Percentiles rank a stretch among this genome's conserved stretches.
These are phyloP conservation scores for Asteroscopus sphinx DNA, from an alignment of 2,888 invertebrate species.

Conservation along the genomic window DNA sequence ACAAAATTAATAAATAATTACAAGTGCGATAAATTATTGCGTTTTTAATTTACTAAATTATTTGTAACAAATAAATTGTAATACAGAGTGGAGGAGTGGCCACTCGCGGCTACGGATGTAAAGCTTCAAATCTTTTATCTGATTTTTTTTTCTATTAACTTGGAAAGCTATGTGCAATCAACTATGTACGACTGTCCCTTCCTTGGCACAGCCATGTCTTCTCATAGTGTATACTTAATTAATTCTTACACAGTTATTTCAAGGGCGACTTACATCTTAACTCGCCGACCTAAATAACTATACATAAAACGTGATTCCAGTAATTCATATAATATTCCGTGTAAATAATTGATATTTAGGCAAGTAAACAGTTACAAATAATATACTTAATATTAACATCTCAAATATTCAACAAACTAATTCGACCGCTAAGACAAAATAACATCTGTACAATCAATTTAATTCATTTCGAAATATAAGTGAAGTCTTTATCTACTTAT, in stretches of 20 bases:
- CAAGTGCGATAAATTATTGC: conserved; percentile 46
- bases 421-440: conserved; percentile 61
- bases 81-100: conserved; percentile 21
- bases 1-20: conserved; percentile 47
- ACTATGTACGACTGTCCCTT: conserved; percentile 26
- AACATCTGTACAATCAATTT: conserved; percentile 59
- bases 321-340: conserved; percentile 56
- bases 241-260: conserved; percentile 43
- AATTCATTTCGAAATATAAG: conserved; percentile 58
- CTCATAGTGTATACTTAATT: conserved; percentile 37
- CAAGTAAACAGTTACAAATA: conserved; percentile 64
- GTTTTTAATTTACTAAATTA: conserved; percentile 21
- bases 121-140: conserved; percentile 28
- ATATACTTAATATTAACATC: conserved; percentile 56
- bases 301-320: conserved; percentile 53
- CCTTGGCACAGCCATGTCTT: conserved; percentile 24
- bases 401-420: conserved; percentile 62
- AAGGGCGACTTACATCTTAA: conserved; percentile 31
- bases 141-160: conserved; percentile 15
- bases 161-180: conserved; percentile 53
- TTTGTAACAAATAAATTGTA: conserved; percentile 33
- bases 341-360: conserved; percentile 71
- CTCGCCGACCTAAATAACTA: conserved; percentile 44
- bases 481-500: conserved; percentile 36
- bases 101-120: conserved; percentile 27